Evolutionary conservation across 2,113 vertebrate genomes (phyloP), one percentile per base, ranked within the genome.

Genomic region (Sardina pilchardus): DNA sequence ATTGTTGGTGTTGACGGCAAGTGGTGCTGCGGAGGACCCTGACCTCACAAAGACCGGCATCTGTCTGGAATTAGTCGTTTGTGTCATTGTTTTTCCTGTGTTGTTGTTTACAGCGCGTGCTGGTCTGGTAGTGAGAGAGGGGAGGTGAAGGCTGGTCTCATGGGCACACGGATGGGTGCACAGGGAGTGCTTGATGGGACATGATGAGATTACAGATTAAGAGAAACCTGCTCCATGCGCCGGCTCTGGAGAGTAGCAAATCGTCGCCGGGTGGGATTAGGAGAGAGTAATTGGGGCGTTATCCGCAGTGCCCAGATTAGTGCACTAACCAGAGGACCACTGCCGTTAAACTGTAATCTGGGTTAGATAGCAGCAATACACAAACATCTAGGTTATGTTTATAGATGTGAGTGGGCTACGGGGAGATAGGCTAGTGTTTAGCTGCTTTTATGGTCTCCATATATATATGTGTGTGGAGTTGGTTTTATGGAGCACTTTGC

Each of bases 251-350:
- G 84, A 36, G 30, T 0, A 82, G 81, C 87, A 44, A 75, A 75
- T 12, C 30, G 0, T 50, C 8, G 53, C 82, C 1, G 24, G 45
- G 84, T 71, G 12, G 89, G 92, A 93, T 92, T 93, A 92, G 80
- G 67, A 81, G 26, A 63, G 56, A 86, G 87, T 90, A 90, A 91
- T 82, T 84, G 91, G 89, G 88, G 84, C 86, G 1, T 90, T 86
- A 83, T 88, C 86, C 83, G 86, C 86, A 84, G 45, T 86, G 42
- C 81, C 0, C 7, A 88, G 89, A 91, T 92, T 93, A 92, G 82
- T 36, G 48, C 81, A 48, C 89, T 45, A 83, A 53, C 78, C 53
- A 81, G 71, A 5, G 45, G 83, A 87, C 71, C 81, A 86, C 89
- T 53, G 63, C 87, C 42, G 30, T 82, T 75, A 85, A 53, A 83